Base-by-base conservation (phyloP, 2,888 invertebrate species). In the Plagodis pulveraria region DNA sequence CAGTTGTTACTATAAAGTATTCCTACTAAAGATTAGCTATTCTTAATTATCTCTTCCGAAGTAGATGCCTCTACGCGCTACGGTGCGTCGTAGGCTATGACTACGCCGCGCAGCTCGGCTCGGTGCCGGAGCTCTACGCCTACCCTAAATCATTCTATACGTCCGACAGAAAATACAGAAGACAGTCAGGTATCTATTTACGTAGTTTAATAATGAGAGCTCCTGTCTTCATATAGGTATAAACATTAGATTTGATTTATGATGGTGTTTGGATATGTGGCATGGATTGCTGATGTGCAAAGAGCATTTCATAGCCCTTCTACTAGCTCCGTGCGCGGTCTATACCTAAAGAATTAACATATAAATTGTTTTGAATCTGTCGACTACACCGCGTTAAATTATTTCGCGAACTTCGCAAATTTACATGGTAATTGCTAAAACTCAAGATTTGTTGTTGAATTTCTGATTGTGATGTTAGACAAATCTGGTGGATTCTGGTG, bases 371-470 rank as follows among this genome's bases (percentile, higher is more conserved):
- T 87, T 89, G 91, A 89, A 90, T 88, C 88, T 84, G 74, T 67
- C 85, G 85, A 87, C 88, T 87, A 87, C 89, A 86, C 79, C 81
- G 86, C 85, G 87, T 84, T 90, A 89, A 91, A 91, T 91, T 91
- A 91, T 91, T 89, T 91, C 89, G 86, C 82, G 87, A 91, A 91
- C 86, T 91, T 91, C 87, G 78, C 84, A 83, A 91, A 91, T 91
- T 91, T 89, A 90, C 91, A 91, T 91, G 88, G 87, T 91, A 91
- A 91, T 91, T 89, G 89, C 86, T 85, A 88, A 90, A 91, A 91
- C 86, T 91, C 89, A 90, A 90, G 91, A 91, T 90, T 90, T 89
- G 91, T 89, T 89, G 89, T 88, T 76, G 86, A 82, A 85, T 83
- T 83, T 80, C 80, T 84, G 88, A 89, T 90, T 90, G 87, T 89